Percentiles rank a stretch among this genome's conserved stretches.
These are phyloP conservation scores for Heliangelus exortis DNA, from an alignment of 2,797 vertebrate species.

Conservation along the genomic window DNA sequence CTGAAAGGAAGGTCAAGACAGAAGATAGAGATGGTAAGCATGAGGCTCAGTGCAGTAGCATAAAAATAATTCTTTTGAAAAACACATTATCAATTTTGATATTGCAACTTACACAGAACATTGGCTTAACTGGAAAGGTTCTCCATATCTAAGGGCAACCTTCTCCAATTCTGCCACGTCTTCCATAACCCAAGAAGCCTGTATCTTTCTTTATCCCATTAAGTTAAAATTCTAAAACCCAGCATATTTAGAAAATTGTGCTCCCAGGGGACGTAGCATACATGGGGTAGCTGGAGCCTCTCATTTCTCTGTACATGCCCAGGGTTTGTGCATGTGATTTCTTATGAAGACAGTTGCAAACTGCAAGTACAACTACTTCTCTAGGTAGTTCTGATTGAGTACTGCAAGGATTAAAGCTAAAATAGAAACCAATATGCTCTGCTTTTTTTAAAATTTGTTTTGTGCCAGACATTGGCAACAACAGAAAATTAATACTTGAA, in stretches of 20 bases:
- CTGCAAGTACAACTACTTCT: not conserved
- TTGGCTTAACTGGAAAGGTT: not conserved
- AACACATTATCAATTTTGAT: not conserved
- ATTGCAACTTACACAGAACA: not conserved
- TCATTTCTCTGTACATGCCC: not conserved
- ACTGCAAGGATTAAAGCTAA: not conserved
- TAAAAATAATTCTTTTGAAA: not conserved
- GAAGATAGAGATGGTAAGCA: not conserved
- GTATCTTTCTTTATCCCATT: not conserved
- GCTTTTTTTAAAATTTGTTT: not conserved
- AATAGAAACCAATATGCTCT: not conserved
- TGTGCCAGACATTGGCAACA: not conserved
- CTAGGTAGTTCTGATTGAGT: not conserved
- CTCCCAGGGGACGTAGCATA: not conserved
- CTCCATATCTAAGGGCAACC: not conserved
- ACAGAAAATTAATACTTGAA: not conserved
- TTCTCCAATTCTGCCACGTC: not conserved
- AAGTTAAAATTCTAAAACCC: not conserved
- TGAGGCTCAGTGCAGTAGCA: not conserved
- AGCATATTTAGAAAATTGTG: not conserved
- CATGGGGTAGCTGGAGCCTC: not conserved
- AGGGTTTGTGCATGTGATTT: not conserved
- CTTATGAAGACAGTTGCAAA: not conserved
- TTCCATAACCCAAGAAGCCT: not conserved
- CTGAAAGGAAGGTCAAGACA: not conserved